Evolutionary conservation across 35 echinoderm and acorn worm species (phyloP).

Genomic region (Anneissia japonica): DNA sequence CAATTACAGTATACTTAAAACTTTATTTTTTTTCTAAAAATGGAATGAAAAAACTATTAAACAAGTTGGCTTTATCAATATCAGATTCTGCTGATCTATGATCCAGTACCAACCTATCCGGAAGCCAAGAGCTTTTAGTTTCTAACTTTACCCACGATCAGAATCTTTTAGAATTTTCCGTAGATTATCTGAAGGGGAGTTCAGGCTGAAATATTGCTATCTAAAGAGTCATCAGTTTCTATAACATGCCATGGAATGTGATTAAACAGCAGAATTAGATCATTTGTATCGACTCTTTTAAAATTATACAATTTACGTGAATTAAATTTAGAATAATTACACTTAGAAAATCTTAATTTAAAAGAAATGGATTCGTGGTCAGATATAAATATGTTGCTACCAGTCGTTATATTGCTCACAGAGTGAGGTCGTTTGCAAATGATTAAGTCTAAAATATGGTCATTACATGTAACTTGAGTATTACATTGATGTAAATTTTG

Average conservation of each 20-base stretch:
- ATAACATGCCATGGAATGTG: neutral
- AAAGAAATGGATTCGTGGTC: neutral
- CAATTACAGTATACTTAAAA: too few relatives aligned
- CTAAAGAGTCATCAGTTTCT: neutral
- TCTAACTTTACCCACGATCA: neutral
- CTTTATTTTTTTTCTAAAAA: too few relatives aligned
- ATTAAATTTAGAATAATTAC: neutral
- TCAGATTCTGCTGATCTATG: conserved; percentile 1
- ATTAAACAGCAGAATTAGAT: neutral
- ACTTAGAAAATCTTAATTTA: neutral
- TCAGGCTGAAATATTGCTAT: conserved; percentile 6
- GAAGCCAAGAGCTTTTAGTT: neutral
- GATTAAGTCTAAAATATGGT: conserved; percentile 13
- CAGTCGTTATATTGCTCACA: neutral
- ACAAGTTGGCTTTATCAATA: neutral
- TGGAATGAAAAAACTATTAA: conserved; percentile 12
- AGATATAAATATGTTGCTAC: neutral
- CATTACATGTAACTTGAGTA: neutral
- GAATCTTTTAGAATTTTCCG: conserved; percentile 8
- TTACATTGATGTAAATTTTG: conserved; percentile 2
- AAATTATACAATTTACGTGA: neutral
- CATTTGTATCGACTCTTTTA: conserved; percentile 1
- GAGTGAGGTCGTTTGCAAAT: neutral
- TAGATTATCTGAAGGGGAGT: neutral
- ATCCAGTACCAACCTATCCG: neutral